These are phyloP conservation scores for Trachelus iudaicus DNA, from an alignment of 2,888 invertebrate genomes.

Conservation along the genomic window DNA sequence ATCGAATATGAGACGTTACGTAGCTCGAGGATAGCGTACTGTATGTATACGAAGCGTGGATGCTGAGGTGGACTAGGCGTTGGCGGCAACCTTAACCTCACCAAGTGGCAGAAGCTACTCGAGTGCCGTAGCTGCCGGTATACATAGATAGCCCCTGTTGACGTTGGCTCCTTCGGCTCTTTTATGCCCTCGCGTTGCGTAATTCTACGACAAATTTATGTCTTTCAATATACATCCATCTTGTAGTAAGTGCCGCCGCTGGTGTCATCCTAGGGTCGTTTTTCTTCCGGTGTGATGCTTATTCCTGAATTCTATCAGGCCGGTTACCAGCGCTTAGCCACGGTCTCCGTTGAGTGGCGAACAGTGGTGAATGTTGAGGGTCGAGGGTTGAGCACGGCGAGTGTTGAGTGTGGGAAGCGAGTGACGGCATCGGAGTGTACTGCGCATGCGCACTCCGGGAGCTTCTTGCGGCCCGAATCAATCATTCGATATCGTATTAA, in stretches of 20 bases:
- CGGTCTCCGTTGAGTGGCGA: not conserved
- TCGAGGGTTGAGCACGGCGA: no score
- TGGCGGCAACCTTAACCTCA: not conserved
- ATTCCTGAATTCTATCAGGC: not conserved
- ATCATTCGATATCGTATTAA: constrained; percentile 34
- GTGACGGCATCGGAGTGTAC: not conserved
- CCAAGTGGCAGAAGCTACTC: not conserved
- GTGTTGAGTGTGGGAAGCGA: not conserved
- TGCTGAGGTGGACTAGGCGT: not conserved
- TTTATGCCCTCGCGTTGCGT: not conserved
- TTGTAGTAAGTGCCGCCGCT: constrained; percentile 12
- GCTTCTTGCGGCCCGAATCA: constrained; percentile 18
- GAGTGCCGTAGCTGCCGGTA: not conserved
- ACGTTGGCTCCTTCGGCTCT: not conserved
- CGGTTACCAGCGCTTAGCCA: not conserved
- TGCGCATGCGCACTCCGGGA: not conserved
- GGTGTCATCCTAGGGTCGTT: not conserved
- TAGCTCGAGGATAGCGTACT: not conserved
- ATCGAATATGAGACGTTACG: not conserved
- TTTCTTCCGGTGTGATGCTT: not conserved
- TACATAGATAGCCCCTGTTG: not conserved
- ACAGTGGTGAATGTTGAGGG: not conserved
- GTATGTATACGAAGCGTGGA: not conserved
- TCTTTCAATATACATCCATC: constrained; percentile 22
- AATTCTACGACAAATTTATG: constrained; percentile 14